Evolutionary conservation across 2,888 invertebrate species (phyloP), one percentile per base, ranked within the genome.

Genomic region (Pristionchus exspectatus): DNA sequence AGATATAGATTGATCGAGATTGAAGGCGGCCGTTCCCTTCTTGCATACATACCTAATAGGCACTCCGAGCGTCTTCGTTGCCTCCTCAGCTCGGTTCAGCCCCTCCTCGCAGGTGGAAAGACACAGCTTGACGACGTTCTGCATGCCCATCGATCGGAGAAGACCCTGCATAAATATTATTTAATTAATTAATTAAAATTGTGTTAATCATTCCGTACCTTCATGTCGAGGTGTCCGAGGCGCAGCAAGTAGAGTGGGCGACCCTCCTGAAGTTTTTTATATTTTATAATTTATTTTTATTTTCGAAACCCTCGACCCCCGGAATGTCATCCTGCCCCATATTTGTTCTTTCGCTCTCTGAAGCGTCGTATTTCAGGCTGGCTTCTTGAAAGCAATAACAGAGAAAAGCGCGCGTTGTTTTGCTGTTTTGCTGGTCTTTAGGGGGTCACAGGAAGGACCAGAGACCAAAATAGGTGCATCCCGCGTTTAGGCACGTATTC

Each of bases 151-250:
- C 10, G 98, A 97, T 95, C 98, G 97, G 90, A 98, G 96, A 90
- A 98, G 96, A 0, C 98, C 98, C 96, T 63, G 59, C 4, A 63
- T 21, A 16, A 59, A 2, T 9, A n/a, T 63, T 2, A n/a, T 24
- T 63, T 63, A 7, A n/a, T 63, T 63, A 63, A 21, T 7, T 24
- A 24, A 74, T 24, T 59, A 18, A 18, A 10, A 2, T 24, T 21
- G 1, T 59, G 56, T 16, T 56, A 12, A 21, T 21, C 21, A 59
- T 1, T 7, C 2, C 59, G n/a, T 24, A 63, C 63, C 63, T 98
- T 98, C n/a, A 98, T 98, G 96, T 98, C 98, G 97, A 98, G 97
- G 96, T 98, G 97, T 0, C 98, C 98, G 90, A 98, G 96, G 88
- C 98, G 96, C 74, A 98, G 96, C 90, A 98, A 96, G 95, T 98